Percentiles rank a stretch among this genome's conserved stretches.
Conservation (phyloP, 2,797 vertebrate species). For the Pseudomugil gertrudae region DNA sequence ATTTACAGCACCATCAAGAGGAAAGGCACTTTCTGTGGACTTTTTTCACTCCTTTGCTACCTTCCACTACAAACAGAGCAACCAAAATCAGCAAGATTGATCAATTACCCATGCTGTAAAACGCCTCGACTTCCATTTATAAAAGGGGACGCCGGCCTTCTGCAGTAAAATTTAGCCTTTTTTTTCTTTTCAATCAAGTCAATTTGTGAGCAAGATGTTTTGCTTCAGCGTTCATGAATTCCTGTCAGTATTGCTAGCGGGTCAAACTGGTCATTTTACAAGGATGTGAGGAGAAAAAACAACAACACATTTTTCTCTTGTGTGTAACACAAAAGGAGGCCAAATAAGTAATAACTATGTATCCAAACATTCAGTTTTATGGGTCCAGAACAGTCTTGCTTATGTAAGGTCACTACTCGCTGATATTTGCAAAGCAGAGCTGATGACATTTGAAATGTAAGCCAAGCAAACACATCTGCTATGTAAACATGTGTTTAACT, state of each 20-base stretch:
- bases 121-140: conserved; percentile 15
- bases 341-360: conserved; percentile 9
- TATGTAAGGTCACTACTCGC: conserved; percentile 41
- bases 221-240: conserved; percentile 28
- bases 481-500: conserved; percentile 76
- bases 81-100: conserved; percentile 38
- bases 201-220: conserved; percentile 5
- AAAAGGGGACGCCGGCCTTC: conserved; percentile 25
- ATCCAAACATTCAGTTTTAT: conserved; percentile 37
- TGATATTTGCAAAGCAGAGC: conserved; percentile 60
- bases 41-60: conserved; percentile 69
- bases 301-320: background rate
- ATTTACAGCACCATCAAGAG: conserved; percentile 93
- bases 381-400: conserved; percentile 32
- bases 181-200: conserved; percentile 27
- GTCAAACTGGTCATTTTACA: conserved; percentile 28
- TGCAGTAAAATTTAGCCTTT: conserved; percentile 8
- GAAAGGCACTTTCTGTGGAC: conserved; percentile 99
- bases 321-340: conserved; percentile 11
- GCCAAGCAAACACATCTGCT: conserved; percentile 73
- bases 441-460: conserved; percentile 53
- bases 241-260: background rate
- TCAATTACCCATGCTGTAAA: conserved; percentile 26
- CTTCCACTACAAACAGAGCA: conserved; percentile 51
- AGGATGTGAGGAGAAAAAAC: conserved; percentile 19